Evolutionary conservation across 2,888 invertebrate genomes (phyloP), one percentile per base, ranked within the genome.

Genomic region (Stenurella melanura): DNA sequence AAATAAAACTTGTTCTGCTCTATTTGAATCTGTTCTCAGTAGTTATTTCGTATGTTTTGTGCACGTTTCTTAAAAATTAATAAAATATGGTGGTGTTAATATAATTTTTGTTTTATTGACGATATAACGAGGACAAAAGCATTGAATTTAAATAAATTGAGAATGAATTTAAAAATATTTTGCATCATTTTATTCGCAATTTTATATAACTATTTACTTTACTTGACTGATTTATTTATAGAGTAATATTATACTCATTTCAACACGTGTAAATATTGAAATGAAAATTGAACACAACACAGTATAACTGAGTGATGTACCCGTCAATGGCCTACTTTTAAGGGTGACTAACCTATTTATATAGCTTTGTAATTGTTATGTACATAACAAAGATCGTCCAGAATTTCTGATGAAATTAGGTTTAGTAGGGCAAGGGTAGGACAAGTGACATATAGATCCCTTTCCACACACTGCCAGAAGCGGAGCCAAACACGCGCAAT

Each of bases 351-450:
- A 69, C 72, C 70, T 81, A 77, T 81, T 79, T 81, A 74, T 78
- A 72, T 69, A 72, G 76, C 71, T 74, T 69, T 71, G 76, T 80
- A 83, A 80, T 80, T 81, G 77, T 81, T 74, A 67, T 80, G 74
- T 78, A 78, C 74, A 82, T 80, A 72, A 82, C 80, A 78, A 76
- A 79, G 76, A 75, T 74, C 80, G 80, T 78, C 81, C 81, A 71
- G 81, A 83, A 82, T 84, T 84, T 79, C 82, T 83, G 85, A 85
- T 85, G 83, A 85, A 86, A 86, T 86, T 86, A 86, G 86, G 83
- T 82, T 82, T 79, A 75, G 78, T 83, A 83, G 83, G 84, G 72
- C 26, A 57, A 73, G 73, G 76, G 68, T 73, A 76, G 80, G 82
- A 83, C 83, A 83, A 85, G 85, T 85, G 86, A 86, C 86, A 85